phyloP scores from a whole-genome alignment of 2,113 vertebrate genomes.

The Chionodraco myersi region DNA sequence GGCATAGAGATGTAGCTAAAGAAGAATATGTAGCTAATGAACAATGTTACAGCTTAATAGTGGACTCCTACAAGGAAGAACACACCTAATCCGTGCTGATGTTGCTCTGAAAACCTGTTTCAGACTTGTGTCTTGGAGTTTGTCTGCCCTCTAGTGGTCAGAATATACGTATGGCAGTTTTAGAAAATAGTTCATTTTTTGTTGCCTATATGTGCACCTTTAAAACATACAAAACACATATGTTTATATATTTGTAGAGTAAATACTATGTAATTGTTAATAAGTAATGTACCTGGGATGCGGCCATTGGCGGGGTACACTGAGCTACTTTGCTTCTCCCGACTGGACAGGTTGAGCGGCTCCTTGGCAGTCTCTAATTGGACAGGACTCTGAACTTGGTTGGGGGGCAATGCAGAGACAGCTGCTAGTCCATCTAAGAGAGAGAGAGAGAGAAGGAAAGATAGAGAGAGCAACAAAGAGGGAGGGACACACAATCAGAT shows the following conservation, averaged over 20 bases:
- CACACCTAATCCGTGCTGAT: not conserved
- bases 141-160: conserved; percentile 12
- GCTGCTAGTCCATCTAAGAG: conserved; percentile 12
- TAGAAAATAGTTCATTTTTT: not conserved
- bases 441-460: not conserved
- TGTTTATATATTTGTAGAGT: not conserved
- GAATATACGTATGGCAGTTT: not conserved
- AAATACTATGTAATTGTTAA: not conserved
- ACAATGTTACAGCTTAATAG: not conserved
- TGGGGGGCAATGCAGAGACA: not conserved
- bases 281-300: conserved; percentile 75
- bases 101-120: not conserved
- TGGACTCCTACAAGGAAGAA: not conserved
- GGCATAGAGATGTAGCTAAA: not conserved
- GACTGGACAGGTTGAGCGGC: conserved; percentile 82
- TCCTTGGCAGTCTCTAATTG: conserved; percentile 46
- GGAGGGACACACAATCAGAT: not conserved
- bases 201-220: not conserved
- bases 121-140: not conserved
- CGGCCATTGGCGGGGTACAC: conserved; percentile 76
- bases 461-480: not conserved
- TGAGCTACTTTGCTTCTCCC: conserved; percentile 47
- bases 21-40: not conserved
- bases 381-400: conserved; percentile 4
- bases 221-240: not conserved